A percentile compares a stretch with the other conserved stretches of the same genome.
Conservation (phyloP, 92 coral and sea anemone species). For the Zoanthus solanderi region DNA sequence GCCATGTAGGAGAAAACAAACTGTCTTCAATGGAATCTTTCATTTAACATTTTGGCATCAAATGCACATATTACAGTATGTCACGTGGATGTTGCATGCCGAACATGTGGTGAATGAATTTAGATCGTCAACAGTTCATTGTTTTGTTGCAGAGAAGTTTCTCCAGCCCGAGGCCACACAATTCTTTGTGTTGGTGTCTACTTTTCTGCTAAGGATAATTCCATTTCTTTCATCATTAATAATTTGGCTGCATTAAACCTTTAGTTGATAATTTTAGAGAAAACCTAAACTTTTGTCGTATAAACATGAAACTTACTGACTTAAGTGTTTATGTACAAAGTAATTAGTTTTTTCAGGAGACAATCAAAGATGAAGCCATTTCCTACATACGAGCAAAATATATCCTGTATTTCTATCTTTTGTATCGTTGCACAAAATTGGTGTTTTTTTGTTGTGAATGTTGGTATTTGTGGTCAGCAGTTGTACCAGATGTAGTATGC, state of each 20-base stretch:
- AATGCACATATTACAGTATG: constrained; percentile 20
- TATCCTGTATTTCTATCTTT: constrained; percentile 9
- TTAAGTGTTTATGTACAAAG: neutral
- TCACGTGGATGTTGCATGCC: no score
- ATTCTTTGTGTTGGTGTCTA: neutral
- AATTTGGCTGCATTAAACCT: neutral
- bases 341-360: neutral
- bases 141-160: neutral
- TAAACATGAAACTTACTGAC: neutral
- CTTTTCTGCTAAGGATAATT: neutral
- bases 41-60: constrained; percentile 23
- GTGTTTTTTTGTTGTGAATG: neutral
- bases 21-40: constrained; percentile 10
- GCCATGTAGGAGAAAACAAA: constrained; percentile 78
- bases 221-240: neutral
- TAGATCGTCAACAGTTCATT: constrained; percentile 22
- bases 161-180: neutral
- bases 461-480: neutral
- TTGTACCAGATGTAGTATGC: neutral
- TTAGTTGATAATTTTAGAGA: neutral
- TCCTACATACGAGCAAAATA: neutral
- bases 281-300: neutral
- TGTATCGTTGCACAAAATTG: neutral
- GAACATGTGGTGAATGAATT: neutral
- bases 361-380: neutral